Evolutionary conservation across 1,140 invertebrate genomes (phyloP), one percentile per base, ranked within the genome.

Genomic region (Micrasema longulum): DNA sequence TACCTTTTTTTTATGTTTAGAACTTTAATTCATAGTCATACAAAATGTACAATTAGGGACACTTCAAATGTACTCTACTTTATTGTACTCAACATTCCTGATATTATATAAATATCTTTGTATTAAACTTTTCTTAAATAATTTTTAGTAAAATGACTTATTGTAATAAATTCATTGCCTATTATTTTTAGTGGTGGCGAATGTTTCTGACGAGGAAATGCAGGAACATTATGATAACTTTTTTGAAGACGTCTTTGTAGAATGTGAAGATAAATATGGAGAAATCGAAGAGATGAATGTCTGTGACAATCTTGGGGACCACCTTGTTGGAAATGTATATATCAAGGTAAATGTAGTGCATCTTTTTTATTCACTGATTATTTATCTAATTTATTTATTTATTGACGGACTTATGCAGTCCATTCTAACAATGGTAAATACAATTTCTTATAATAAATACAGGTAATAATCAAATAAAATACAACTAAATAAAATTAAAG

Each of bases 261-360:
- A 99, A 84, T 93, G 97, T 80, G 97, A 99, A 85, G 96, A 98
- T 78, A 98, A 98, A 88, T 99, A 99, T 88, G 97, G 97, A 0
- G 97, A 99, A 85, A 99, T 99, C 79, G 97, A 99, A 87, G 97
- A 99, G 84, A 99, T 99, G 97, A 99, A 99, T 87, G 97, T 99
- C 18, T 99, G 97, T 87, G 97, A 99, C 82, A 99, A 99, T 84
- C 88, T 99, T 55, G 97, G 97, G 35, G 97, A 99, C 83, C 97
- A 99, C 83, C 86, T 99, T 38, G 97, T 99, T 53, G 97, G 97
- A 64, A 99, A 99, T 89, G 97, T 98, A 43, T 98, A 98, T 83
- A 97, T 98, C 48, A 98, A 98, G 87, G 92, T 94, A 86, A n/a
- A 12, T 41, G n/a, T n/a, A 11, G n/a, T 41, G 38, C n/a, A 53